Evolutionary conservation across 2,113 vertebrate species (phyloP), one percentile per base, ranked within the genome.

Genomic region (Thalassoma bifasciatum): DNA sequence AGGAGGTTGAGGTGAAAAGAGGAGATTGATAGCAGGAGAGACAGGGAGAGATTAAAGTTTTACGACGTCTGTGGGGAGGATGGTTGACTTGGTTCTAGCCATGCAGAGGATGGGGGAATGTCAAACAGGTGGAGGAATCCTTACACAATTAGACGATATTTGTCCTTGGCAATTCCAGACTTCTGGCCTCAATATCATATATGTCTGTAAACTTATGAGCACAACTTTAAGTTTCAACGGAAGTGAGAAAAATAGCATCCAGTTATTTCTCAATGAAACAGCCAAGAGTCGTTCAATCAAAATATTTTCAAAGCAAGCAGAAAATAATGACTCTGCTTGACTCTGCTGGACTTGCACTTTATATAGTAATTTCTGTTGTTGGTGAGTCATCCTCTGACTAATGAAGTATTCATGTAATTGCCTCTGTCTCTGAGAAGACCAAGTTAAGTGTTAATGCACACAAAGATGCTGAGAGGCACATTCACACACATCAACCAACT

Each of bases 1-100:
- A 30, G 30, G 38, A 16, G 40, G 56, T 42, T 46, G 50, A 68
- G 64, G 65, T 50, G 46, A 44, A 10, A 37, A n/a, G 62, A 36
- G 66, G 30, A 77, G 54, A 81, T 69, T 57, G 51, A 82, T 78
- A 19, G 67, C 60, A 16, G 19, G 19, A 53, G 66, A 56, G 63
- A 66, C 58, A 4, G 38, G 3, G 19, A 61, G 49, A 67, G 56
- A 78, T 75, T 47, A 72, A 71, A 71, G 23, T 72, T 74, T 66
- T 62, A 59, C 52, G 37, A 56, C 47, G 70, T 66, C 73, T 63
- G 70, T 40, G 61, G 69, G 42, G 61, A 30, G 50, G 57, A 38
- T 24, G 75, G 71, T 66, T 70, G 68, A 66, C 74, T 69, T 51
- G 70, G 58, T 49, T 52, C 77, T 61, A 64, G 66, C 8, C 46